Conservation (phyloP, 1,140 invertebrate genomes). For the Odontomachus brunneus region DNA sequence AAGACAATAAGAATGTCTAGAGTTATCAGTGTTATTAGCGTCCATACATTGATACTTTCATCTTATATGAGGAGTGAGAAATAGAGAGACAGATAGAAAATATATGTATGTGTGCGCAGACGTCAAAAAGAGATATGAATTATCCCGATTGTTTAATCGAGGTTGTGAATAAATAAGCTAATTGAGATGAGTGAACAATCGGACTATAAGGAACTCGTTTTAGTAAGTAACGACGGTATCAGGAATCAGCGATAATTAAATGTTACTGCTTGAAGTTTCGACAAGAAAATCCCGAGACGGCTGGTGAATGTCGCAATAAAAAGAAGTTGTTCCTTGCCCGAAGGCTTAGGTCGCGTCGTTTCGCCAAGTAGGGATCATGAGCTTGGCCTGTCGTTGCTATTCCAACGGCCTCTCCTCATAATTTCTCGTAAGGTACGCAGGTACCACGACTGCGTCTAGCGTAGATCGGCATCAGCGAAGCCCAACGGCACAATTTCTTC, state of each 20-base stretch:
- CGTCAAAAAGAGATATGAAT: not conserved
- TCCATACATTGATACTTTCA: too few species aligned
- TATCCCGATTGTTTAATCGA: not conserved
- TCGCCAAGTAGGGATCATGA: constrained; percentile 26
- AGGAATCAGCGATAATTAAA: not conserved
- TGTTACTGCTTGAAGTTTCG: not conserved
- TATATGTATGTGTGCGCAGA: too few species aligned
- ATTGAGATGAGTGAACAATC: not conserved
- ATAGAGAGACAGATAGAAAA: too few species aligned
- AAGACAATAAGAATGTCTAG: too few species aligned
- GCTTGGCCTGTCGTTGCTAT: not conserved
- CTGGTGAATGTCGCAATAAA: not conserved
- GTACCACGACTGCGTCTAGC: constrained; percentile 4
- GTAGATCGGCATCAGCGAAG: constrained; percentile 18
- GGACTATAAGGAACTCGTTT: not conserved
- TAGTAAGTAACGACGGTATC: not conserved
- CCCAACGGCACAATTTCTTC: constrained; percentile 28
- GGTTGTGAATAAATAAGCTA: constrained; percentile 22
- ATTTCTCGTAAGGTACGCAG: not conserved
- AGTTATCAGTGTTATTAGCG: too few species aligned
- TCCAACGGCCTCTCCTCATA: not conserved
- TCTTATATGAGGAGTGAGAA: too few species aligned
- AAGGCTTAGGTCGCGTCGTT: constrained; percentile 1
- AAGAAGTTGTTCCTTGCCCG: not conserved
- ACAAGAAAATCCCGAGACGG: not conserved